Evolutionary conservation across 2,797 vertebrate species (phyloP).

Genomic region (Hybognathus amarus): DNA sequence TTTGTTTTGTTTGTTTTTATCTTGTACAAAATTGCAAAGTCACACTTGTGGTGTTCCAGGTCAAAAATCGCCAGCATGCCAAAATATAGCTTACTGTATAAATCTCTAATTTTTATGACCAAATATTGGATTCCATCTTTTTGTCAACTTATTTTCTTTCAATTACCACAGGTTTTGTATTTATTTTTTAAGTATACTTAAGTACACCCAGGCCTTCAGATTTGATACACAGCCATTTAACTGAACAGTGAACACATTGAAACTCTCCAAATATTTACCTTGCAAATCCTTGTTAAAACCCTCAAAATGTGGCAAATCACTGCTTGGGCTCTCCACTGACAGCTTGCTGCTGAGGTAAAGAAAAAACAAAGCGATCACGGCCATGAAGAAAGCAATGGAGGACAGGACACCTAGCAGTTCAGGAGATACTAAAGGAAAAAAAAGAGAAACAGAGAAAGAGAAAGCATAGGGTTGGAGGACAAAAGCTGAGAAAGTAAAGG

Average conservation of each 20-base stretch:
- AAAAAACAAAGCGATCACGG: constrained; percentile 93
- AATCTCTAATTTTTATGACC: not conserved
- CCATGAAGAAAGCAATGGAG: constrained; percentile 90
- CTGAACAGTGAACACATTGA: not conserved
- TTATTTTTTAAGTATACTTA: not conserved
- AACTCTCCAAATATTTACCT: constrained; percentile 72
- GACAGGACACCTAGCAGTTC: constrained; percentile 95
- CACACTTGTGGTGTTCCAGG: not conserved
- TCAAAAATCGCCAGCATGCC: not conserved
- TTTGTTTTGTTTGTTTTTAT: too few relatives aligned
- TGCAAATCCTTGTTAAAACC: constrained; percentile 81
- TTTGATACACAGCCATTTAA: not conserved
- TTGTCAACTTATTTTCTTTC: not conserved
- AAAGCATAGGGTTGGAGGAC: constrained; percentile 18
- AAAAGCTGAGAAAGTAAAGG: constrained; percentile 31
- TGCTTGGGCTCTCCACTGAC: constrained; percentile 87
- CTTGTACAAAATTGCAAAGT: too few relatives aligned
- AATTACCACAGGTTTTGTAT: not conserved
- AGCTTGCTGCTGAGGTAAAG: constrained; percentile 98
- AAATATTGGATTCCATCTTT: not conserved
- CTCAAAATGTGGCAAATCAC: constrained; percentile 82
- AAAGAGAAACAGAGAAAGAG: constrained; percentile 27
- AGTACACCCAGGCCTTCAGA: not conserved
- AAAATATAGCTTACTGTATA: not conserved
- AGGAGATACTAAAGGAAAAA: constrained; percentile 86